These are phyloP conservation scores for Falco naumanni DNA, from an alignment of 2,797 vertebrate genomes.

Conservation along the genomic window DNA sequence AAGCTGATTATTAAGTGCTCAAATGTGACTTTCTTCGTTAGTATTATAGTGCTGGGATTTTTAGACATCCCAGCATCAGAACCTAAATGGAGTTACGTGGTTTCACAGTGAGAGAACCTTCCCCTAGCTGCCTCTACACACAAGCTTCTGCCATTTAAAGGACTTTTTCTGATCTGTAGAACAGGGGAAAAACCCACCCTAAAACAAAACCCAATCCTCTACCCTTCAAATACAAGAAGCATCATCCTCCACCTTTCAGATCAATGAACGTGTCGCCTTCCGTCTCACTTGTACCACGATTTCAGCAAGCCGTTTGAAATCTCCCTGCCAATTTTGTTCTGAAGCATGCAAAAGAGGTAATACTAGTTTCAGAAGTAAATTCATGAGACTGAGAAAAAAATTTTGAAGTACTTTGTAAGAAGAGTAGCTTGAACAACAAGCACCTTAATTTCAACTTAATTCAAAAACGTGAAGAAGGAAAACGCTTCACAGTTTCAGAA, in stretches of 20 bases:
- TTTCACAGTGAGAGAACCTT: constrained; percentile 1
- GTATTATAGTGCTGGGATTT: background rate
- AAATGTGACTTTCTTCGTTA: background rate
- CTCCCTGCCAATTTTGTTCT: background rate
- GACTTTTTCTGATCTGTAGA: background rate
- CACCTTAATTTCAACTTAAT: background rate
- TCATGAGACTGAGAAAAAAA: background rate
- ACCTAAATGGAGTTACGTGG: background rate
- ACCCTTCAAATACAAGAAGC: background rate
- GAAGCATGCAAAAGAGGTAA: background rate
- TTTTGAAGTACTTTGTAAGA: background rate
- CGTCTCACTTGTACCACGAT: background rate
- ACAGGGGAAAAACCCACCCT: background rate
- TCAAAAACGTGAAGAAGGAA: background rate
- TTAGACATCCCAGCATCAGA: background rate
- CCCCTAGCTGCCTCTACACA: background rate
- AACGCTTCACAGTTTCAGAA: constrained; percentile 24
- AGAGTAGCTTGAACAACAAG: background rate
- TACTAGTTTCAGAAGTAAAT: background rate
- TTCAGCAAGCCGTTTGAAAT: background rate
- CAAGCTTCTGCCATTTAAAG: background rate
- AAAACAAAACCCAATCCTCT: background rate
- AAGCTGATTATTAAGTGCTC: background rate
- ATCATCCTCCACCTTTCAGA: background rate
- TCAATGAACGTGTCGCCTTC: background rate